Percentiles rank a stretch among this genome's conserved stretches.
Evolutionary conservation across 2,888 invertebrate genomes (phyloP).

Genomic region (Brenthis daphne): DNA sequence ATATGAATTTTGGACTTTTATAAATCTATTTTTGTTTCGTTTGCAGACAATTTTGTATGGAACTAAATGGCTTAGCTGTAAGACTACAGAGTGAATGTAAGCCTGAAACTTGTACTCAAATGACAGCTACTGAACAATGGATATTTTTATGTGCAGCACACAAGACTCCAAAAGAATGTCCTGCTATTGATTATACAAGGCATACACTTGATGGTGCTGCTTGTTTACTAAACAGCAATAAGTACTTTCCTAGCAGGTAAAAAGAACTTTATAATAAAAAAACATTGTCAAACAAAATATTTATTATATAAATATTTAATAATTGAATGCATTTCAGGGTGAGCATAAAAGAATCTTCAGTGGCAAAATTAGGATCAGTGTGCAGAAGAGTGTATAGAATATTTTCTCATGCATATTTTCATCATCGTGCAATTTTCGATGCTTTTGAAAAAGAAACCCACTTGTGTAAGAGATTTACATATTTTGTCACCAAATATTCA

Average conservation of each 20-base stretch:
- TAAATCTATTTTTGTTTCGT: conserved; percentile 1
- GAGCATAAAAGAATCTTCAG: conserved; percentile 99
- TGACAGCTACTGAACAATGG: conserved; percentile 99
- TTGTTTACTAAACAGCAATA: conserved; percentile 98
- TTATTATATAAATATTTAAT: background rate
- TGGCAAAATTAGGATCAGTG: conserved; percentile 98
- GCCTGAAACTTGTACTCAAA: conserved; percentile 98
- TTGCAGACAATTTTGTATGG: conserved; percentile 98
- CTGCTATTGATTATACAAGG: conserved; percentile 99
- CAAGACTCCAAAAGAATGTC: conserved; percentile 99
- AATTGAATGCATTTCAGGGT: conserved; percentile 85
- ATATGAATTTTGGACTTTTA: background rate
- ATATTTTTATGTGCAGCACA: conserved; percentile 99
- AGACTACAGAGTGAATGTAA: conserved; percentile 97
- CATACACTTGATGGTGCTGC: conserved; percentile 99
- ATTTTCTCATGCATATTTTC: conserved; percentile 99
- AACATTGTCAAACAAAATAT: too few species aligned
- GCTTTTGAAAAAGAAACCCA: conserved; percentile 98
- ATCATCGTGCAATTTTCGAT: conserved; percentile 98
- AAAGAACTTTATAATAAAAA: conserved; percentile 23
- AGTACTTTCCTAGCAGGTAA: conserved; percentile 99
- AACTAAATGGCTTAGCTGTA: conserved; percentile 98
- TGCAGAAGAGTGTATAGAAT: conserved; percentile 99
- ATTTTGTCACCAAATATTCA: conserved; percentile 98
- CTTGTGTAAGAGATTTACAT: conserved; percentile 97